Evolutionary conservation across 2,888 invertebrate genomes (phyloP), one percentile per base, ranked within the genome.

Genomic region (Lasius fuliginosus): DNA sequence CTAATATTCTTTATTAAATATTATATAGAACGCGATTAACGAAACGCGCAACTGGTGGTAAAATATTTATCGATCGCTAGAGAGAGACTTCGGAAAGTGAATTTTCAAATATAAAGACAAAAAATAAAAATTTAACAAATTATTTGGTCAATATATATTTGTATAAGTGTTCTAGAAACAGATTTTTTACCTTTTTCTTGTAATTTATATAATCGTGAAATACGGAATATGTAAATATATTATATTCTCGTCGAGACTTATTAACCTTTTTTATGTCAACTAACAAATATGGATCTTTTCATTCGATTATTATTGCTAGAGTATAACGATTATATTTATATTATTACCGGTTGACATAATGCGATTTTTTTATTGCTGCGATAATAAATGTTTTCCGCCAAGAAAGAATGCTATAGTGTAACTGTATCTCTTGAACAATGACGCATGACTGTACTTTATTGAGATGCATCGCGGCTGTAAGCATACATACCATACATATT

Each of bases 311-410:
- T 76, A 83, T 65, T 65, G 46, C 27, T 60, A 64, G 53, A 2
- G 9, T 18, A 64, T 27, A 75, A 64, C 15, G 30, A 9, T 85
- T 77, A 85, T 76, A 83, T 49, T 53, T 53, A 53, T 85, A 83
- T 83, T 53, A 12, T 58, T 36, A 67, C 40, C 49, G 62, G 23
- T 76, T 67, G 36, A 62, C 58, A 65, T 53, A 64, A 46, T 33
- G 56, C 53, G 27, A 79, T 74, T 60, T 77, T 79, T 79, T 85
- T 69, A 73, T 85, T 74, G 62, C 56, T 65, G 60, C 53, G 53
- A 60, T 77, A 73, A 85, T 77, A 84, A 73, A 82, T 84, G 60
- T 68, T 74, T 84, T 67, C 30, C 67, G 49, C 74, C 53, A 60
- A 53, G 42, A 64, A 60, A 73, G 67, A 68, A 74, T 49, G 82